phyloP scores from a whole-genome alignment of 2,888 invertebrate species.

The Bellardia pandia region DNA sequence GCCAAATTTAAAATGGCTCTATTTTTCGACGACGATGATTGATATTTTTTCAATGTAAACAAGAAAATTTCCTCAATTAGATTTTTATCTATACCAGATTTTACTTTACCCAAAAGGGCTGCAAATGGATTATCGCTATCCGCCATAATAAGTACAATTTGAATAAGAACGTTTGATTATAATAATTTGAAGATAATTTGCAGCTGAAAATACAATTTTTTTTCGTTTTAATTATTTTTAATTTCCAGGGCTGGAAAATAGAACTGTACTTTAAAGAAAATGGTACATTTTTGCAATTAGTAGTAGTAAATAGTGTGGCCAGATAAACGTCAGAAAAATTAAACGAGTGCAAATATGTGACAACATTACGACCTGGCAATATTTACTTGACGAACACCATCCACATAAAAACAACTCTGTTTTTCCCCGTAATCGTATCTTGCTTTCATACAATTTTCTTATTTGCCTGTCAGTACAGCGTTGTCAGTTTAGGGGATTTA shows the following conservation, averaged over 20 bases:
- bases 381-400: not conserved
- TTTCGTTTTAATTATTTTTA: conserved; percentile 29
- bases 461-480: not conserved
- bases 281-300: no score
- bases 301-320: no score
- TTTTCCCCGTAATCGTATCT: conserved; percentile 14
- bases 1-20: conserved; percentile 77
- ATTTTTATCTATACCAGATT: conserved; percentile 77
- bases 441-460: conserved; percentile 33
- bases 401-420: conserved; percentile 47
- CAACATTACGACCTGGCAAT: conserved; percentile 14
- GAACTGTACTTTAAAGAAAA: no score
- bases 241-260: not conserved
- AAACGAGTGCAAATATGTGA: not conserved
- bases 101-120: conserved; percentile 77
- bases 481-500: no score
- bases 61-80: conserved; percentile 90
- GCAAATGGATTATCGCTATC: conserved; percentile 79
- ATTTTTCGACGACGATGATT: conserved; percentile 20
- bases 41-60: conserved; percentile 87
- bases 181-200: not conserved
- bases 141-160: conserved; percentile 74
- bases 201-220: conserved; percentile 6
- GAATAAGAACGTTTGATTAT: not conserved
- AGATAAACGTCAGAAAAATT: no score